Conservation (phyloP, 2,888 invertebrate species). For the Drosophila meridionalis region DNA sequence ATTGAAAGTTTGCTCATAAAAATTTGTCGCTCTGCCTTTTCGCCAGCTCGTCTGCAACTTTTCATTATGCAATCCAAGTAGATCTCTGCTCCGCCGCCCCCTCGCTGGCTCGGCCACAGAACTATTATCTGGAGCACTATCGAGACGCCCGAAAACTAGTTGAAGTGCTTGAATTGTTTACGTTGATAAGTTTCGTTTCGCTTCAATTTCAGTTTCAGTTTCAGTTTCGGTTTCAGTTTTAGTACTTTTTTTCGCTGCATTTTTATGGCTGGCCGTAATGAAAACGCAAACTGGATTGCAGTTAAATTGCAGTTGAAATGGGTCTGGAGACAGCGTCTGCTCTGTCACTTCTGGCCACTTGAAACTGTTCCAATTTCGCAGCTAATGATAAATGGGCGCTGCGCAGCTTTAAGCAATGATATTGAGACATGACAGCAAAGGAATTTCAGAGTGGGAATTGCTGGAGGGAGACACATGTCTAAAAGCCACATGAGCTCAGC, state of each 20-base stretch:
- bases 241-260: not conserved
- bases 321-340: conserved; percentile 15
- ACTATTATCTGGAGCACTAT: conserved; percentile 70
- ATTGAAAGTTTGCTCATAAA: conserved; percentile 80
- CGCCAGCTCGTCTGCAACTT: conserved; percentile 40
- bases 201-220: conserved; percentile 2
- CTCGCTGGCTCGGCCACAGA: conserved; percentile 4
- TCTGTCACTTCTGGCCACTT: conserved; percentile 41
- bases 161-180: conserved; percentile 77
- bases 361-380: conserved; percentile 56
- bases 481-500: conserved; percentile 50
- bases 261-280: conserved; percentile 69
- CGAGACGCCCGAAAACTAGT: conserved; percentile 74
- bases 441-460: not conserved
- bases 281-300: conserved; percentile 72
- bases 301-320: conserved; percentile 75
- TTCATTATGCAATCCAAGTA: conserved; percentile 57
- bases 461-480: conserved; percentile 16
- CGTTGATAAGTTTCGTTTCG: conserved; percentile 68
- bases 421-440: conserved; percentile 66
- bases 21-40: conserved; percentile 70
- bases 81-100: not conserved
- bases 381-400: conserved; percentile 54
- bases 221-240: conserved; percentile 6
- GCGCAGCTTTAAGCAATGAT: conserved; percentile 45